Conservation (phyloP, 1,140 invertebrate genomes). For the Hycleus cichorii region DNA sequence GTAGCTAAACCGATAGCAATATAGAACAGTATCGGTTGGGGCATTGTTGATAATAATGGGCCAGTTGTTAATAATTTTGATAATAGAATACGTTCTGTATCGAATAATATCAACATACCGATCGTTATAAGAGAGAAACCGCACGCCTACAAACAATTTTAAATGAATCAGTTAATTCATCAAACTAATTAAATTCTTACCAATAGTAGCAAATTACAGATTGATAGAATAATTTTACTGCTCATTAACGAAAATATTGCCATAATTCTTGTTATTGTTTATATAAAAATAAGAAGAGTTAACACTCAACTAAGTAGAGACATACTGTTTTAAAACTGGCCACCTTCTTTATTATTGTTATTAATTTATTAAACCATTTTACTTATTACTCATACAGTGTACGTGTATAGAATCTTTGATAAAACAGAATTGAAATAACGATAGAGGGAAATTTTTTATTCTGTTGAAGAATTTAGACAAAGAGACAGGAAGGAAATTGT, state of each 20-base stretch:
- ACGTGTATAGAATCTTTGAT: constrained; percentile 8
- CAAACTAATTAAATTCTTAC: constrained; percentile 17
- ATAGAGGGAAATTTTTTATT: constrained; percentile 6
- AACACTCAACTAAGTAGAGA: background rate
- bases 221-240: constrained; percentile 32
- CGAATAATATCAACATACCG: constrained; percentile 61
- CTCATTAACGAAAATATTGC: constrained; percentile 27
- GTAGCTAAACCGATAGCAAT: constrained; percentile 56
- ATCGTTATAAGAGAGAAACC: constrained; percentile 60
- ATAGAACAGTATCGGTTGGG: constrained; percentile 67
- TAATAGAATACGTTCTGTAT: constrained; percentile 57
- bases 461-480: constrained; percentile 3
- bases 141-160: constrained; percentile 51
- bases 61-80: constrained; percentile 55
- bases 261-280: constrained; percentile 19
- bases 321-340: background rate
- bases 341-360: background rate
- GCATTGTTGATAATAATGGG: constrained; percentile 46
- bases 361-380: constrained; percentile 1
- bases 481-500: constrained; percentile 37
- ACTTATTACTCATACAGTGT: constrained; percentile 12
- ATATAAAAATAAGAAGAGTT: background rate
- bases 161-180: background rate
- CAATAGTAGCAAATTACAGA: constrained; percentile 31
- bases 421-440: constrained; percentile 2